Conservation (phyloP, 2,113 vertebrate species). For the Oryzias woworae region DNA sequence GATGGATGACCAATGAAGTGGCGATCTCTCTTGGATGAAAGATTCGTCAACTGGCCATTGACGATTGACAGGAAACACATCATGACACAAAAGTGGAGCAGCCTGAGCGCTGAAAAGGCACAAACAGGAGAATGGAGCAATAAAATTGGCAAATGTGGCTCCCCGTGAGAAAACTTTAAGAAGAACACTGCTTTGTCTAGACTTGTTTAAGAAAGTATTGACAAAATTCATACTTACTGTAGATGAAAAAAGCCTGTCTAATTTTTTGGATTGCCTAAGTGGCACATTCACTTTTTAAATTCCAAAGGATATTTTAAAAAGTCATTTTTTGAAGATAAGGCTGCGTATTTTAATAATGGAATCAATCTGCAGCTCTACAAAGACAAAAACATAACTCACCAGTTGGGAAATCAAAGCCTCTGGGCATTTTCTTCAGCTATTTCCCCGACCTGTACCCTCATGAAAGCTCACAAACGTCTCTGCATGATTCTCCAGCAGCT, state of each 20-base stretch:
- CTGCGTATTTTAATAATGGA: conserved; percentile 5
- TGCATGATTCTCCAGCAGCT: conserved; percentile 24
- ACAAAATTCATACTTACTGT: neutral
- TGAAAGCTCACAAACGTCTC: conserved; percentile 11
- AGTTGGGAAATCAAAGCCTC: conserved; percentile 26
- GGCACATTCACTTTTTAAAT: too few relatives aligned
- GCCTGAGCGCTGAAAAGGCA: conserved; percentile 71
- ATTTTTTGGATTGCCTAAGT: too few relatives aligned
- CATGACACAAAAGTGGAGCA: conserved; percentile 81
- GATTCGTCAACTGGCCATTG: conserved; percentile 76
- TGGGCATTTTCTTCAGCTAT: conserved; percentile 30
- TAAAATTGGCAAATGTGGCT: neutral
- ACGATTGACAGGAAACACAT: conserved; percentile 79
- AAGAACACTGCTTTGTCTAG: too few relatives aligned
- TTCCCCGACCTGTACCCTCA: conserved; percentile 14
- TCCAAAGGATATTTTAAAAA: too few relatives aligned
- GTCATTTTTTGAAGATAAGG: neutral
- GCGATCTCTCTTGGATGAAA: conserved; percentile 65
- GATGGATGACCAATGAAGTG: conserved; percentile 80
- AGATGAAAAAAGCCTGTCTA: too few relatives aligned
- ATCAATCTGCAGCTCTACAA: conserved; percentile 2
- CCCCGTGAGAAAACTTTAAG: too few relatives aligned
- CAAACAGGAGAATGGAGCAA: neutral
- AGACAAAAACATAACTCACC: conserved; percentile 50
- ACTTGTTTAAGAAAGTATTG: neutral